These are phyloP conservation scores for Panzeria rudis DNA, from an alignment of 2,888 invertebrate genomes.

Conservation along the genomic window DNA sequence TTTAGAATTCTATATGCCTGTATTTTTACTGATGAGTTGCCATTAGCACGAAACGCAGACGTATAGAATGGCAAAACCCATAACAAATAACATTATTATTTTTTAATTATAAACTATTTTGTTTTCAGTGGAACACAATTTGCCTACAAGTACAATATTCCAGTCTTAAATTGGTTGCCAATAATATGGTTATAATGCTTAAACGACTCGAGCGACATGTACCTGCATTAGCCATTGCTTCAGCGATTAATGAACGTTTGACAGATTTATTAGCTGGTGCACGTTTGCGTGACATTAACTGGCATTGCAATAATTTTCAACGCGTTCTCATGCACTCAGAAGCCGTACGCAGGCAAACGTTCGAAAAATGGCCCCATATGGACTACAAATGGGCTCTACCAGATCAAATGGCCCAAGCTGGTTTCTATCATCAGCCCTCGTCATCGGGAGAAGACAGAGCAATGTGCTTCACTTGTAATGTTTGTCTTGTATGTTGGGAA, in stretches of 20 bases:
- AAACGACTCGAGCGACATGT: conserved; percentile 92
- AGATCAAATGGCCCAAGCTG: conserved; percentile 98
- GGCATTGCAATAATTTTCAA: conserved; percentile 81
- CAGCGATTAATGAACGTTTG: conserved; percentile 93
- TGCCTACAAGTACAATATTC: conserved; percentile 92
- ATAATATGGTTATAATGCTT: conserved; percentile 91
- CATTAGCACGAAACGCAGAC: no score
- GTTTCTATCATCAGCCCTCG: conserved; percentile 97
- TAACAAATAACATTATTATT: no score
- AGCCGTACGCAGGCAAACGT: conserved; percentile 94
- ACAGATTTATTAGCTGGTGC: conserved; percentile 88
- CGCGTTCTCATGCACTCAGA: conserved; percentile 94
- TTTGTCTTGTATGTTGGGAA: conserved; percentile 98
- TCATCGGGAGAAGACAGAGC: conserved; percentile 95
- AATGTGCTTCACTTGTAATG: conserved; percentile 97
- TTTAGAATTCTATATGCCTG: no score
- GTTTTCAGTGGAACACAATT: conserved; percentile 94
- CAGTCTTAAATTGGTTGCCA: conserved; percentile 91
- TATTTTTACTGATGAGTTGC: no score
- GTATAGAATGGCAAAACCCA: no score
- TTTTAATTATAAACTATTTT: conserved; percentile 43
- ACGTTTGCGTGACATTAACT: conserved; percentile 82
- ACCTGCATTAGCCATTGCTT: conserved; percentile 94
- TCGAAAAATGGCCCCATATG: conserved; percentile 98
- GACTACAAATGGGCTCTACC: conserved; percentile 98